Evolutionary conservation across 2,888 invertebrate genomes (phyloP).

Genomic region (Acrocyrtus sp.): DNA sequence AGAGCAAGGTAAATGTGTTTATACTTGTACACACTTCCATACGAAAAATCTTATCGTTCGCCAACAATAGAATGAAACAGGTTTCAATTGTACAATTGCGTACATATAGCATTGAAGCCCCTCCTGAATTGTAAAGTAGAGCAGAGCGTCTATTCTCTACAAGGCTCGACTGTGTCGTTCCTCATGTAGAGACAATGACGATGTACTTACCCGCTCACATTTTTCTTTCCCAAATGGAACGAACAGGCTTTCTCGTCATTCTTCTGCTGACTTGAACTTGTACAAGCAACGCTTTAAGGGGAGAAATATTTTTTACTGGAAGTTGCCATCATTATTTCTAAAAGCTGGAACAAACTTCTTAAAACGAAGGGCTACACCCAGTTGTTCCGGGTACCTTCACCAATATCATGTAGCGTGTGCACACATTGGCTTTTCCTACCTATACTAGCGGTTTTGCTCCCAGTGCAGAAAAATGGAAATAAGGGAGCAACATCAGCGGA

Average conservation of each 20-base stretch:
- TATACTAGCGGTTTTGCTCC: constrained; percentile 17
- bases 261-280: constrained; percentile 35
- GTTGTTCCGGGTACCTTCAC: background rate
- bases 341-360: background rate
- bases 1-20: background rate
- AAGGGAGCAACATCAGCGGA: constrained; percentile 46
- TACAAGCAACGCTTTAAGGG: background rate
- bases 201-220: background rate
- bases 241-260: constrained; percentile 31
- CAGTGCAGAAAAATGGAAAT: constrained; percentile 48
- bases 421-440: no score
- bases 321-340: background rate
- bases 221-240: constrained; percentile 3
- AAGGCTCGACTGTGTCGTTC: background rate
- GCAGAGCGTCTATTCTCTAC: background rate
- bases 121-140: constrained; percentile 47
- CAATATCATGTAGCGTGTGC: no score
- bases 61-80: background rate
- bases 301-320: background rate
- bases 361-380: background rate
- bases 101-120: constrained; percentile 42
- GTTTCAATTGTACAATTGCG: background rate
- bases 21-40: background rate
- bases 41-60: no score
- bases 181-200: constrained; percentile 11